Percentiles rank a stretch among this genome's conserved stretches.
phyloP scores from a whole-genome alignment of 1,140 invertebrate species.

The Phocides pigmalion region DNA sequence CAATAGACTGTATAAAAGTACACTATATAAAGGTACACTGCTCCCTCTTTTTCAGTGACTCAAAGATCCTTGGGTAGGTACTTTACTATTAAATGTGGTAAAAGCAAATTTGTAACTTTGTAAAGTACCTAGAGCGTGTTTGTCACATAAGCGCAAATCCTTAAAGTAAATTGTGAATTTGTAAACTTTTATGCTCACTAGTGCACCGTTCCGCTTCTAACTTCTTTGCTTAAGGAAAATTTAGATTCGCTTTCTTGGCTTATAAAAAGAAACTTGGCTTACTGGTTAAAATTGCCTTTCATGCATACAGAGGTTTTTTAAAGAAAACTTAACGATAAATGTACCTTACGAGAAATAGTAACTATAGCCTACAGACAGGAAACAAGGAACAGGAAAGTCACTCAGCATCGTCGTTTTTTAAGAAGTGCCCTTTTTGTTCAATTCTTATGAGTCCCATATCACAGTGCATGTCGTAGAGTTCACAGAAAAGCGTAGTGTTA shows the following conservation, averaged over 20 bases:
- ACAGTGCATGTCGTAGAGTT: too few species aligned
- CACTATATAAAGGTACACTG: too few species aligned
- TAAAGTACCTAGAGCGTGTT: slow-evolving; percentile 30
- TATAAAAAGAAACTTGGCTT: slow-evolving; percentile 7
- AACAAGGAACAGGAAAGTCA: too few species aligned
- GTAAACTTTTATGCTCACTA: slow-evolving; percentile 31
- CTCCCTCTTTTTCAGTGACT: background rate
- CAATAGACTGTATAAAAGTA: too few species aligned
- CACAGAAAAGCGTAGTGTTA: too few species aligned
- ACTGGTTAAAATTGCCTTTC: background rate
- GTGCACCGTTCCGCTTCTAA: slow-evolving; percentile 16
- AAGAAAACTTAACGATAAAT: too few species aligned
- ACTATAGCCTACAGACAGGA: too few species aligned
- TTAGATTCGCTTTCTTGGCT: slow-evolving; percentile 2
- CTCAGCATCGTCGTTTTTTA: too few species aligned
- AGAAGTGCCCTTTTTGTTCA: too few species aligned
- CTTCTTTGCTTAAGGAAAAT: slow-evolving; percentile 17
- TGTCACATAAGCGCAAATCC: slow-evolving; percentile 22
- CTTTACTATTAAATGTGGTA: slow-evolving; percentile 5
- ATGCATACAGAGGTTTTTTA: too few species aligned
- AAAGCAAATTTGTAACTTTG: slow-evolving; percentile 18
- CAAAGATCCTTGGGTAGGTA: background rate
- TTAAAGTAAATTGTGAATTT: slow-evolving; percentile 28
- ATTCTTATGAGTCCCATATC: too few species aligned
- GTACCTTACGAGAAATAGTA: too few species aligned